These are phyloP conservation scores for Lasius platythorax DNA, from an alignment of 2,888 invertebrate species.

Conservation along the genomic window DNA sequence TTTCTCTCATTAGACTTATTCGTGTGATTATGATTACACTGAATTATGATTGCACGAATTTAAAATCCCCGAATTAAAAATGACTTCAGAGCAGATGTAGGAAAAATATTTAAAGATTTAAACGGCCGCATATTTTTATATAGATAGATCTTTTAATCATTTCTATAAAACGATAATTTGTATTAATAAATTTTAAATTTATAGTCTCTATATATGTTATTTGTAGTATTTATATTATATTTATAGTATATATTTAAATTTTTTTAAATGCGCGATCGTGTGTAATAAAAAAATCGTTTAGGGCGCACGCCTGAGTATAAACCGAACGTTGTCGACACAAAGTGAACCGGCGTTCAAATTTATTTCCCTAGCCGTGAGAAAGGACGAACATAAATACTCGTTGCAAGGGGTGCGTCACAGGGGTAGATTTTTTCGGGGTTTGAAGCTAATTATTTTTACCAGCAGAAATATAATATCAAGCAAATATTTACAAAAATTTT, in stretches of 20 bases:
- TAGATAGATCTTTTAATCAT: not conserved
- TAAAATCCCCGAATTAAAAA: not conserved
- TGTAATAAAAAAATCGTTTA: not conserved
- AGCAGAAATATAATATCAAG: not conserved
- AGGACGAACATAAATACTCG: not conserved
- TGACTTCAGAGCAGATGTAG: not conserved
- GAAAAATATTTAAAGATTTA: not conserved
- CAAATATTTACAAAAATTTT: not conserved
- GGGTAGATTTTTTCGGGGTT: not conserved
- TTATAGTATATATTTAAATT: too few relatives aligned
- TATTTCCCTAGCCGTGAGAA: not conserved
- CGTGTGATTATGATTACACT: not conserved
- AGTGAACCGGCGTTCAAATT: not conserved
- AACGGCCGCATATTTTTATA: not conserved
- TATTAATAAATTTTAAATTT: not conserved
- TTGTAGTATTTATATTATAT: too few relatives aligned
- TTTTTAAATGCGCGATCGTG: not conserved
- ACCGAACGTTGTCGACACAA: not conserved
- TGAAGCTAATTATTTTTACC: not conserved
- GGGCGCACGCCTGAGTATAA: not conserved
- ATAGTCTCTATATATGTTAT: not conserved
- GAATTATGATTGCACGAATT: not conserved
- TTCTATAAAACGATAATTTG: not conserved
- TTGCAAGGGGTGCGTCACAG: not conserved
- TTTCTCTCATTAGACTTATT: not conserved